Conservation (phyloP, 2,113 vertebrate species). For the Propithecus coquereli region DNA sequence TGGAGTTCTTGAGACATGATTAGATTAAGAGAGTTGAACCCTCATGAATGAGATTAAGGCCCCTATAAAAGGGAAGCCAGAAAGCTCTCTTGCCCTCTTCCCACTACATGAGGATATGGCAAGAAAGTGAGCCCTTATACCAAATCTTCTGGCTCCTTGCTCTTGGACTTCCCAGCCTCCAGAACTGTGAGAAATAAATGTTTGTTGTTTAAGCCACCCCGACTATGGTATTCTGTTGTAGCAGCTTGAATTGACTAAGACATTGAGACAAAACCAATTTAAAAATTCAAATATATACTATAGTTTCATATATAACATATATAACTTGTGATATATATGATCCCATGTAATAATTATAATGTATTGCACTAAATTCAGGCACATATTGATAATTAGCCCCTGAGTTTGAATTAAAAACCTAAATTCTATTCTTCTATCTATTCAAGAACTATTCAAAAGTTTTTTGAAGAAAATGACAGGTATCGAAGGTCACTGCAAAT, state of each 20-base stretch:
- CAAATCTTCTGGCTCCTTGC: not conserved
- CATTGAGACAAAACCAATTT: not conserved
- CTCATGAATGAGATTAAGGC: not conserved
- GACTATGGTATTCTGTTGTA: not conserved
- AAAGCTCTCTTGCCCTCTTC: not conserved
- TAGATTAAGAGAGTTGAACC: not conserved
- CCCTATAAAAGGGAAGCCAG: not conserved
- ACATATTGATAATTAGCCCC: not conserved
- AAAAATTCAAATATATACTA: not conserved
- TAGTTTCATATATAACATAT: not conserved
- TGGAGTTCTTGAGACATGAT: not conserved
- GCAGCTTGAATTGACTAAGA: not conserved
- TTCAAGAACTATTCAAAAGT: not conserved
- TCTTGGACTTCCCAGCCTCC: not conserved
- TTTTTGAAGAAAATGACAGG: not conserved
- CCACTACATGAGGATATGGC: not conserved
- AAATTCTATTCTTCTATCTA: not conserved
- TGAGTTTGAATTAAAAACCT: not conserved
- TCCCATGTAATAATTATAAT: not conserved
- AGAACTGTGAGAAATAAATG: not conserved
- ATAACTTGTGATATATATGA: not conserved
- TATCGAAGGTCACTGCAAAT: slow-evolving; percentile 36
- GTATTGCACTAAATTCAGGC: not conserved
- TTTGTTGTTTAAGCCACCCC: not conserved
- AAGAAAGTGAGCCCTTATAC: not conserved